Conservation (phyloP, 2,888 invertebrate genomes). For the Drosophila diplacantha region DNA sequence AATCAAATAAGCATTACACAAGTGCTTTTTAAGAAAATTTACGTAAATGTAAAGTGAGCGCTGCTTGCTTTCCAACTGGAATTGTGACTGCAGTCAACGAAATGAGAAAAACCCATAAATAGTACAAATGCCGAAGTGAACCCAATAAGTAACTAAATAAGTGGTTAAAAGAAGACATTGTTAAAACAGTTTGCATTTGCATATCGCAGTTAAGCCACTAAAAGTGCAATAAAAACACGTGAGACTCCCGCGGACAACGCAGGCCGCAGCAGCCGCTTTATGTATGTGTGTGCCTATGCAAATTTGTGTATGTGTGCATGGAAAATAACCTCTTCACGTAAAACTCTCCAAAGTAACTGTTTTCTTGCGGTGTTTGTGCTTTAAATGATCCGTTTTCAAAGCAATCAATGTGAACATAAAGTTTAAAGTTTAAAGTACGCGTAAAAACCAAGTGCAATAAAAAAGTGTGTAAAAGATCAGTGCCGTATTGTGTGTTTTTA, state of each 20-base stretch:
- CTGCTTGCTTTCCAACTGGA: not conserved
- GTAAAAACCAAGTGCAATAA: too few relatives aligned
- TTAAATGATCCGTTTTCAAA: too few relatives aligned
- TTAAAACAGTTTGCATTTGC: not conserved
- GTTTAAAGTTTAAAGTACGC: too few relatives aligned
- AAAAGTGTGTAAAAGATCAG: too few relatives aligned
- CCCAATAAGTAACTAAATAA: not conserved
- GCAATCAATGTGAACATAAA: too few relatives aligned
- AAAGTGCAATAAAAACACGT: not conserved
- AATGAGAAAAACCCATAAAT: not conserved
- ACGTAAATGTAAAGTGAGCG: not conserved
- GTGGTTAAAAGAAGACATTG: not conserved
- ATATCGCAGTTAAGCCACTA: not conserved
- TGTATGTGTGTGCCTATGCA: not conserved
- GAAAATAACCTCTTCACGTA: too few relatives aligned
- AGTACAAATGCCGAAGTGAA: not conserved
- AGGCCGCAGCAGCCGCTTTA: not conserved
- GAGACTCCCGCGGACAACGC: not conserved
- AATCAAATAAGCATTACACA: not conserved
- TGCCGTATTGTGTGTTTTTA: too few relatives aligned
- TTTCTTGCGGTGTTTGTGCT: too few relatives aligned
- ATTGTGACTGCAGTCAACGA: accelerated
- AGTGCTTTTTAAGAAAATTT: not conserved
- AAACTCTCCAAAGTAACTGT: too few relatives aligned
- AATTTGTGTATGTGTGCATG: too few relatives aligned